A percentile compares a stretch with the other conserved stretches of the same genome.
Evolutionary conservation across 2,888 invertebrate genomes (phyloP).

Genomic region (Drosophila recens): DNA sequence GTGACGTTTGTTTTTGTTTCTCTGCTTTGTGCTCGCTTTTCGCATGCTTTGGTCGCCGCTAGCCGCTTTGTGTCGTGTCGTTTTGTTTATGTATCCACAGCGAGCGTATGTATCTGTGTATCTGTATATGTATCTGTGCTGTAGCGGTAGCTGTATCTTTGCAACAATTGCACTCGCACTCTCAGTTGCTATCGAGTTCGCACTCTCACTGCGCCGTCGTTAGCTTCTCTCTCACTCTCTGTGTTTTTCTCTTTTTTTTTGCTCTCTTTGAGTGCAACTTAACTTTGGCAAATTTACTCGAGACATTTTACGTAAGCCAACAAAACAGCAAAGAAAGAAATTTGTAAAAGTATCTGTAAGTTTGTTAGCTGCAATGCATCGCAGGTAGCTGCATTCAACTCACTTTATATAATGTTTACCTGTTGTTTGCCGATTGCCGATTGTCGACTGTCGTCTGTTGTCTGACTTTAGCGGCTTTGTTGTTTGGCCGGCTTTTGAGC

Average conservation of each 20-base stretch:
- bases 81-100: conserved; percentile 71
- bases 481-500: conserved; percentile 42
- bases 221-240: background rate
- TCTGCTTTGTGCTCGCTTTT: conserved; percentile 75
- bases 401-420: conserved; percentile 72
- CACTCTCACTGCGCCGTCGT: conserved; percentile 57
- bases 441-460: conserved; percentile 22
- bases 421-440: conserved; percentile 46
- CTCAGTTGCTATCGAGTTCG: conserved; percentile 32
- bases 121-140: conserved; percentile 18
- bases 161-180: conserved; percentile 45
- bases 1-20: conserved; percentile 78
- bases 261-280: conserved; percentile 33
- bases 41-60: conserved; percentile 67
- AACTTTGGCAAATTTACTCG: conserved; percentile 43
- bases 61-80: conserved; percentile 36
- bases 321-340: conserved; percentile 22
- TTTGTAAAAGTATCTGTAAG: conserved; percentile 39
- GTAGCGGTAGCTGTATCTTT: conserved; percentile 39
- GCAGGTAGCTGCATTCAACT: conserved; percentile 61
- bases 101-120: conserved; percentile 21
- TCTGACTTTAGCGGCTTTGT: conserved; percentile 48
- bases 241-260: background rate
- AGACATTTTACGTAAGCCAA: conserved; percentile 69
- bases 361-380: conserved; percentile 36